Percentiles rank a stretch among this genome's conserved stretches.
These are phyloP conservation scores for Oedothorax gibbosus DNA, from an alignment of 1,140 invertebrate species.

Conservation along the genomic window DNA sequence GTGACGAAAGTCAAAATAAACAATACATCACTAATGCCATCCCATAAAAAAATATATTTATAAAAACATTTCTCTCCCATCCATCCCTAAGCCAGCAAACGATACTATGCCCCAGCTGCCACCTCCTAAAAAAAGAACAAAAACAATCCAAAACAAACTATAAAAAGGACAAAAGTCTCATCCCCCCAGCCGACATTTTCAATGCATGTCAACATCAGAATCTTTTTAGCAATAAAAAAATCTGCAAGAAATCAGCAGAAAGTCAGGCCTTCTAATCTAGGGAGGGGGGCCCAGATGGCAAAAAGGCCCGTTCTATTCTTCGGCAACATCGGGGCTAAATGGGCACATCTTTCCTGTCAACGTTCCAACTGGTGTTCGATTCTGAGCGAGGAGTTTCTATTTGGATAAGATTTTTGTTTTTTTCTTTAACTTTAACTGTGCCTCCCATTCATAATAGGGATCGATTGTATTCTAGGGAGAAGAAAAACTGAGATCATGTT, in stretches of 20 bases:
- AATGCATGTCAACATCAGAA: conserved; percentile 61
- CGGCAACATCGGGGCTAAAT: conserved; percentile 51
- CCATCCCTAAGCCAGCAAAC: too few species aligned
- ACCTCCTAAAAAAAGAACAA: too few species aligned
- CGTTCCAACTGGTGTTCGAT: conserved; percentile 59
- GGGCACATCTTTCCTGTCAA: conserved; percentile 50
- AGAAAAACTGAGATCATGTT: too few species aligned
- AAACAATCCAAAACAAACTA: conserved; percentile 6
- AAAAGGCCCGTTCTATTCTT: conserved; percentile 31
- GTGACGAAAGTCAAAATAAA: too few species aligned
- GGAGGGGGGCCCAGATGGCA: conserved; percentile 49
- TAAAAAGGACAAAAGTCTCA: conserved; percentile 40
- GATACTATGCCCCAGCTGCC: too few species aligned
- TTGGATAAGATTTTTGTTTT: conserved; percentile 33
- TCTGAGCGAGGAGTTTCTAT: conserved; percentile 46
- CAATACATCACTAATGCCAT: too few species aligned
- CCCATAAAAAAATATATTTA: too few species aligned
- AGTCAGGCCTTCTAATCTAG: conserved; percentile 56
- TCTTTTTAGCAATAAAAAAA: conserved; percentile 47
- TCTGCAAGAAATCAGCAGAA: conserved; percentile 31
- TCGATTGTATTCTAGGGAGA: too few species aligned
- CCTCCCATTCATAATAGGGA: too few species aligned
- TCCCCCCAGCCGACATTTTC: conserved; percentile 49
- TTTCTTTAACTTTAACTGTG: conserved; percentile 7
- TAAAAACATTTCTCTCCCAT: too few species aligned